A percentile compares a stretch with the other conserved stretches of the same genome.
Conservation (phyloP, 2,888 invertebrate species). For the Phyllotreta striolata region DNA sequence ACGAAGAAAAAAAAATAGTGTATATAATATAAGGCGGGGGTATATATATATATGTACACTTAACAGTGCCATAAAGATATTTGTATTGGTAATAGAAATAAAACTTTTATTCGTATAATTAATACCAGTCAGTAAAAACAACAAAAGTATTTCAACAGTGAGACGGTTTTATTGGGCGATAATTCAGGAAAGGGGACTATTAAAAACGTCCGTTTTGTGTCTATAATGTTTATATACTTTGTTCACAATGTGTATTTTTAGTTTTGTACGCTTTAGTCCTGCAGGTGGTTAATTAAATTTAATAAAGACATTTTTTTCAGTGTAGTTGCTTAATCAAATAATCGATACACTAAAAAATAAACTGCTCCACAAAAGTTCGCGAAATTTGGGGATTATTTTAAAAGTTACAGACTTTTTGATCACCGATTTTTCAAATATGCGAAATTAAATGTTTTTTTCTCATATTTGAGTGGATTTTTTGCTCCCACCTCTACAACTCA, state of each 20-base stretch:
- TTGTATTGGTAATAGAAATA: conserved; percentile 39
- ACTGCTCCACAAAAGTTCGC: no score
- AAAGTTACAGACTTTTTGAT: no score
- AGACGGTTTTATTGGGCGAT: conserved; percentile 47
- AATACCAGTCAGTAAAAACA: conserved; percentile 43
- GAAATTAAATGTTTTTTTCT: no score
- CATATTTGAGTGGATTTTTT: no score
- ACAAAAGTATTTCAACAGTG: conserved; percentile 46
- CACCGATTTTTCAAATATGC: no score
- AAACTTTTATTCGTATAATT: conserved; percentile 44
- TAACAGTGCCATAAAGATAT: conserved; percentile 33
- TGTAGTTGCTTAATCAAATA: no score
- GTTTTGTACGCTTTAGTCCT: conserved; percentile 27
- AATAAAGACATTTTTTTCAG: no score
- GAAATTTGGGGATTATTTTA: no score
- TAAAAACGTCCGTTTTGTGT: conserved; percentile 40
- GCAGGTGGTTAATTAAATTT: no score
- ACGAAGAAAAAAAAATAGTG: no score
- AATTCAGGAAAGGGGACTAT: conserved; percentile 44
- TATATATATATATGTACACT: conserved; percentile 7
- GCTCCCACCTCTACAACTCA: no score
- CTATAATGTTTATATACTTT: conserved; percentile 22
- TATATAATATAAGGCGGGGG: conserved; percentile 19
- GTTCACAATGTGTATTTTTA: conserved; percentile 43
- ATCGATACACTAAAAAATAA: no score